Conservation (phyloP, 2,797 vertebrate species). For the Sardinella longiceps region DNA sequence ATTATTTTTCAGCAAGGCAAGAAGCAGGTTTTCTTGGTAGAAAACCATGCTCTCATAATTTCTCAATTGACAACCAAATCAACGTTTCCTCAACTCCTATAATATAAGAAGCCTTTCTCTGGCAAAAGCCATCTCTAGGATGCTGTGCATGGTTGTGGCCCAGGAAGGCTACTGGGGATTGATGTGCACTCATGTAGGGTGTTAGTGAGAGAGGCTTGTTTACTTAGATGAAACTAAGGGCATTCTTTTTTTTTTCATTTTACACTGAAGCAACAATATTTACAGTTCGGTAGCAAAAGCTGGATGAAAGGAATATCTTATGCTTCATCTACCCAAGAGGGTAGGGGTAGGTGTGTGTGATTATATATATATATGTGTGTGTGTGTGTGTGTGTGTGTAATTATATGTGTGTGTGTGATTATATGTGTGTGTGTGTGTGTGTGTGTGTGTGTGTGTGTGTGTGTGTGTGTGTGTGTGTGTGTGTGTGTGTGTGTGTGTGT, state of each 20-base stretch:
- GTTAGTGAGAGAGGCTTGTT: not conserved
- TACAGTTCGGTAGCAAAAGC: not conserved
- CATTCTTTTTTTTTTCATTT: not conserved
- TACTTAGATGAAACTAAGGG: not conserved
- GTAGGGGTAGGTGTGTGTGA: not conserved
- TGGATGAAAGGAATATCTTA: not conserved
- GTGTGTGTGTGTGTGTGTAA: not conserved
- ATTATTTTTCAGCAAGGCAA: not conserved
- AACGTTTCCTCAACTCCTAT: not conserved
- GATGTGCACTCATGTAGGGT: not conserved
- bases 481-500: not conserved
- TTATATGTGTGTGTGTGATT: not conserved
- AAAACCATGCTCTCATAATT: not conserved
- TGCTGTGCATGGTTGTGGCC: not conserved
- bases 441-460: not conserved
- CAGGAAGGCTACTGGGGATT: not conserved
- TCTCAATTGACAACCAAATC: not conserved
- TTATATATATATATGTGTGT: not conserved
- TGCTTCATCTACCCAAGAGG: not conserved
- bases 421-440: not conserved
- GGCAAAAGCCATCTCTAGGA: not conserved
- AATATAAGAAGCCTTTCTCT: not conserved
- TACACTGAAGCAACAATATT: not conserved
- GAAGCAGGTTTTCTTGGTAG: not conserved
- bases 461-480: not conserved